Evolutionary conservation across 1,140 invertebrate species (phyloP).

Genomic region (Chymomyza costata): DNA sequence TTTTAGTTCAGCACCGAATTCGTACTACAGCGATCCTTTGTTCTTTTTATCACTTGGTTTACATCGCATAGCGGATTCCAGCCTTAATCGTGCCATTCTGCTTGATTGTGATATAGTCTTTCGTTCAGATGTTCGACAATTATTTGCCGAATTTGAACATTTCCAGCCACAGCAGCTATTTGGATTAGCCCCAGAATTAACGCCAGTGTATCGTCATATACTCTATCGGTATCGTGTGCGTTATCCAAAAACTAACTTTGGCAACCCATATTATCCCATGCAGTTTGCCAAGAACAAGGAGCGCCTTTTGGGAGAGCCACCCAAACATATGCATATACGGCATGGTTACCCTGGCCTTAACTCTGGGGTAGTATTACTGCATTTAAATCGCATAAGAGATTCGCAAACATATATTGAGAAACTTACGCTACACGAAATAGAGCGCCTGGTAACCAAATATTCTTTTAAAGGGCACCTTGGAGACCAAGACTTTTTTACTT

Average conservation of each 20-base stretch:
- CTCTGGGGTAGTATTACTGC: slow-evolving; percentile 86
- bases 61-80: slow-evolving; percentile 81
- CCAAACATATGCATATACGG: slow-evolving; percentile 32
- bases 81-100: slow-evolving; percentile 81
- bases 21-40: slow-evolving; percentile 88
- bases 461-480: slow-evolving; percentile 87
- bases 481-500: slow-evolving; percentile 91
- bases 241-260: slow-evolving; percentile 80
- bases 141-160: slow-evolving; percentile 82
- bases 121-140: slow-evolving; percentile 80
- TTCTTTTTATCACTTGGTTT: slow-evolving; percentile 89
- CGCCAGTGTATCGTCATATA: slow-evolving; percentile 88
- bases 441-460: slow-evolving; percentile 82
- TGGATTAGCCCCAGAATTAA: slow-evolving; percentile 85
- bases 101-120: slow-evolving; percentile 89
- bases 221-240: slow-evolving; percentile 82
- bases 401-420: slow-evolving; percentile 80
- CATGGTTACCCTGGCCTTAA: slow-evolving; percentile 87
- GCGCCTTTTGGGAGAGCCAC: slow-evolving; percentile 18
- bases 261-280: slow-evolving; percentile 74
- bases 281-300: slow-evolving; percentile 38
- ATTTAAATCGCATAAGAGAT: slow-evolving; percentile 82
- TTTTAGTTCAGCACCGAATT: slow-evolving; percentile 86
- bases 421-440: slow-evolving; percentile 78
- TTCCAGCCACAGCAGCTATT: slow-evolving; percentile 79